Base-by-base conservation (phyloP, 2,888 invertebrate species). In the Nomada flava region DNA sequence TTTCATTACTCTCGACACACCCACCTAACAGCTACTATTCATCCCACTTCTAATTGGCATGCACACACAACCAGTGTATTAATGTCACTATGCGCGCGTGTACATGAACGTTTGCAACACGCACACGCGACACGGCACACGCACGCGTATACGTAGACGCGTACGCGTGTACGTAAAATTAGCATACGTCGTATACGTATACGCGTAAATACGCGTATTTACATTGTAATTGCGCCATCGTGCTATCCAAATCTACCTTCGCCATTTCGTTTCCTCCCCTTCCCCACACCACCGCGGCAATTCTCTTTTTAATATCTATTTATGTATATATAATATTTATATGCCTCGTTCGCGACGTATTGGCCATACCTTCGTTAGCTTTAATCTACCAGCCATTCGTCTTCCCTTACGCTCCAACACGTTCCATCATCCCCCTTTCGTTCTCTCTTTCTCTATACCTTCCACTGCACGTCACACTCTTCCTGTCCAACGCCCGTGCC, bases 161-260 rank as follows among this genome's bases (percentile, higher is more conserved):
- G n/a, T 69, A 69, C 44, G 57, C n/a, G 18, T 57, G 26, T n/a
- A 59, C 63, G 55, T 62, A 53, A 23, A 52, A 20, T 70, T 57
- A 20, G 23, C 68, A 69, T 76, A 74, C 70, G 73, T 82, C 77
- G 53, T 75, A 83, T 79, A 79, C 78, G 77, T 83, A 77, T 77
- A 81, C 42, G 26, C 44, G 57, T 83, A 78, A 75, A 68, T 83
- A 82, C 76, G 82, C 80, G 82, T 82, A 88, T 82, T 83, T 88
- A 83, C 79, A 82, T 72, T 36, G 52, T 26, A 82, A 57, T 67
- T 72, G 68, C 55, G 77, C 75, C 65, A 62, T 55, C 52, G 53
- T 47, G 26, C n/a, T 62, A 50, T 53, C 42, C 60, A n/a, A 59
- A 76, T 64, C 65, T 26, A 65, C 29, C 13, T 18, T 13, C 4